phyloP scores from a whole-genome alignment of 2,888 invertebrate species.

The Chelonus formosanus region DNA sequence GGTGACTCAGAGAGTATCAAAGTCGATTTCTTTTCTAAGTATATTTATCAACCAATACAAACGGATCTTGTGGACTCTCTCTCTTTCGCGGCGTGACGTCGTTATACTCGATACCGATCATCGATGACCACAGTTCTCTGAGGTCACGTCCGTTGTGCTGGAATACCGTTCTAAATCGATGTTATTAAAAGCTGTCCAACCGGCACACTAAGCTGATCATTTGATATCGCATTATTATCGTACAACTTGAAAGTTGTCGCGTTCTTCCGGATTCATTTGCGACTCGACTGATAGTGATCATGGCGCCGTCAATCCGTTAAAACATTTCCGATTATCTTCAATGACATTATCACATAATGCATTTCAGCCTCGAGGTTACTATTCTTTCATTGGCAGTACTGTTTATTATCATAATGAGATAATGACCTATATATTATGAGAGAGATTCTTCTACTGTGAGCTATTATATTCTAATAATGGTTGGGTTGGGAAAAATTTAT shows the following conservation, averaged over 20 bases:
- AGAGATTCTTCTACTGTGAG: too few species aligned
- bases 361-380: too few species aligned
- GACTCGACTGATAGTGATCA: neutral
- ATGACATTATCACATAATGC: too few species aligned
- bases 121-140: conserved; percentile 31
- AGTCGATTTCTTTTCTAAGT: conserved; percentile 10
- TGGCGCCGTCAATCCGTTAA: too few species aligned
- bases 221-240: conserved; percentile 18
- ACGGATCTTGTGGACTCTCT: conserved; percentile 13
- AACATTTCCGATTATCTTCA: too few species aligned
- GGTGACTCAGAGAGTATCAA: neutral
- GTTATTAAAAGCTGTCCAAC: conserved; percentile 33
- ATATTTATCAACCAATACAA: conserved; percentile 17
- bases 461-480: too few species aligned
- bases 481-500: too few species aligned
- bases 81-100: conserved; percentile 35
- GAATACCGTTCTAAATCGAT: conserved; percentile 30
- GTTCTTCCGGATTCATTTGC: conserved; percentile 14
- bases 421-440: too few species aligned
- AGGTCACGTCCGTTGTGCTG: conserved; percentile 31
- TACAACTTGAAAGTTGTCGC: conserved; percentile 12
- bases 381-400: neutral
- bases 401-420: neutral
- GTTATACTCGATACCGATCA: conserved; percentile 38
- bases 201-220: conserved; percentile 17